Evolutionary conservation across 2,113 vertebrate genomes (phyloP).

Genomic region (Australoheros scitulus): DNA sequence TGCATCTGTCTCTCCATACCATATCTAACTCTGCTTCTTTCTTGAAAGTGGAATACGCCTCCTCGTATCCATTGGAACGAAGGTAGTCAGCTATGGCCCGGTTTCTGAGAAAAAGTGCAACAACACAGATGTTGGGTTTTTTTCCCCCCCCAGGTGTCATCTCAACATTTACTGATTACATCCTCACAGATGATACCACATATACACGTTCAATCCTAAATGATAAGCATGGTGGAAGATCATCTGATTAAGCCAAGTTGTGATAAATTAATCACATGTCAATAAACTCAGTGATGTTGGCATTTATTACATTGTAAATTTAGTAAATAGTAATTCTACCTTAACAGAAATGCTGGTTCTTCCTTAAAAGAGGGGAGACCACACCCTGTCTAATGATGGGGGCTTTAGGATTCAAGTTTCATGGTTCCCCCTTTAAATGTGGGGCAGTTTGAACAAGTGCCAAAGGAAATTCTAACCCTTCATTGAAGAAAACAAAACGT

Average conservation of each 20-base stretch:
- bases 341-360: constrained; percentile 28
- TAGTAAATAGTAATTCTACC: neutral
- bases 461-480: constrained; percentile 27
- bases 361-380: constrained; percentile 30
- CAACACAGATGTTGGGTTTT: neutral
- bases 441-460: neutral
- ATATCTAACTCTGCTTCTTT: constrained; percentile 98
- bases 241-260: too few species aligned
- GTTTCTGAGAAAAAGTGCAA: constrained; percentile 84
- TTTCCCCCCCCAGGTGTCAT: neutral
- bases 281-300: neutral
- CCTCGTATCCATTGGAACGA: constrained; percentile 98
- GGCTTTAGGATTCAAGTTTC: constrained; percentile 24
- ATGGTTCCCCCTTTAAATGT: constrained; percentile 43
- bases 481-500: constrained; percentile 5
- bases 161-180: neutral
- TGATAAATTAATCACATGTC: neutral
- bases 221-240: neutral
- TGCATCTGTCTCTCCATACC: constrained; percentile 79
- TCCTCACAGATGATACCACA: neutral
- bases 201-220: neutral
- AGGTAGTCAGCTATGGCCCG: constrained; percentile 99
- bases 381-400: constrained; percentile 40
- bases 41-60: constrained; percentile 98
- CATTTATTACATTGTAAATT: neutral